These are phyloP conservation scores for Archilochus colubris DNA, from an alignment of 2,113 vertebrate genomes.

Conservation along the genomic window DNA sequence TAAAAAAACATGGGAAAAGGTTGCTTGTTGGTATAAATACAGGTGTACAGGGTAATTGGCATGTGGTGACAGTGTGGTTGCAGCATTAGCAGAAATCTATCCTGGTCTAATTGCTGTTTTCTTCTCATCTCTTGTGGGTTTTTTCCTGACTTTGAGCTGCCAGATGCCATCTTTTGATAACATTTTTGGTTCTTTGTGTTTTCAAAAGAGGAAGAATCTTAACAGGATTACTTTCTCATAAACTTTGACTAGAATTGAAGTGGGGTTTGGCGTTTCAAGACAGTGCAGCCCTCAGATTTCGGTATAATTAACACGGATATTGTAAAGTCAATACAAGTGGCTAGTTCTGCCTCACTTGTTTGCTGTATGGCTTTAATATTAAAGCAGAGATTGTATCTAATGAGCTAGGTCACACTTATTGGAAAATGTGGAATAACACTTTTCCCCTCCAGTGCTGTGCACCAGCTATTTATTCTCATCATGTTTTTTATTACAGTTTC, in stretches of 20 bases:
- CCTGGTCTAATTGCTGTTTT: not conserved
- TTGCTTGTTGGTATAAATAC: not conserved
- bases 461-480: constrained; percentile 21
- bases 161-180: not conserved
- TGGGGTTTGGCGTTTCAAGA: not conserved
- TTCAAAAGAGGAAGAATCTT: not conserved
- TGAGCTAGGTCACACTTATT: constrained; percentile 5
- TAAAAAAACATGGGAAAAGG: not conserved
- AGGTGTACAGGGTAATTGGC: not conserved
- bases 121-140: not conserved
- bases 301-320: constrained; percentile 10
- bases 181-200: not conserved
- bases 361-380: constrained; percentile 31
- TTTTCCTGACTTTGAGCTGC: not conserved
- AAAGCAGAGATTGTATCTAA: constrained; percentile 20
- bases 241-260: not conserved
- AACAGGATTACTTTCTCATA: not conserved
- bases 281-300: not conserved
- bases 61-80: not conserved
- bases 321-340: not conserved
- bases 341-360: constrained; percentile 38
- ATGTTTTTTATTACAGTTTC: constrained; percentile 42
- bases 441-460: not conserved
- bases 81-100: not conserved
- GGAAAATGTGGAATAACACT: constrained; percentile 11